A percentile compares a stretch with the other conserved stretches of the same genome.
Evolutionary conservation across 2,888 invertebrate species (phyloP).

Genomic region (Lacanobia wlatinum): DNA sequence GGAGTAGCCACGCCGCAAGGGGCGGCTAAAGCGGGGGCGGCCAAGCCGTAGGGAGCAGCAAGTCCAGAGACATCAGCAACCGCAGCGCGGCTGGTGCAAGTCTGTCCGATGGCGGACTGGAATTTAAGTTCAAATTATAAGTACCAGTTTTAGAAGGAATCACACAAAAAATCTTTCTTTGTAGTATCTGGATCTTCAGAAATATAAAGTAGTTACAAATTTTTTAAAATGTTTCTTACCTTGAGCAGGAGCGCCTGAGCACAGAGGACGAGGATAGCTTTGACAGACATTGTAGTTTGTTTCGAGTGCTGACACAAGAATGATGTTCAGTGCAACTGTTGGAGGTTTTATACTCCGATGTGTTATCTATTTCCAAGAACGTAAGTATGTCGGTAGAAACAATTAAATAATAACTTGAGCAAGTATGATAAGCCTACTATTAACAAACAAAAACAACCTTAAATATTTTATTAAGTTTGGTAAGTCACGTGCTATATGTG

Average conservation of each 20-base stretch:
- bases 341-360: conserved; percentile 10
- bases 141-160: neutral
- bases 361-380: conserved; percentile 13
- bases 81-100: conserved; percentile 34
- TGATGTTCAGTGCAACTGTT: conserved; percentile 4
- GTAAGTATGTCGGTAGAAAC: neutral
- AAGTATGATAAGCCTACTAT: conserved; percentile 17
- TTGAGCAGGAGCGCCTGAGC: conserved; percentile 14
- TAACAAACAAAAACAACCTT: too few species aligned
- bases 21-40: neutral
- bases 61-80: conserved; percentile 35
- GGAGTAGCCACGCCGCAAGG: conserved; percentile 1
- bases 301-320: neutral
- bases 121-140: neutral
- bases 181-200: neutral
- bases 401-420: conserved; percentile 12
- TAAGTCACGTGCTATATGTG: neutral
- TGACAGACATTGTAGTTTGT: conserved; percentile 60
- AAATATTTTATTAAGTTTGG: too few species aligned
- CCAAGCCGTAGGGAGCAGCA: neutral
- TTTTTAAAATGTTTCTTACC: neutral
- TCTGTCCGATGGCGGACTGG: conserved; percentile 40
- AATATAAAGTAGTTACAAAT: neutral
- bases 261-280: conserved; percentile 47
- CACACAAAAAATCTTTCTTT: neutral